Base-by-base conservation (phyloP, 2,797 vertebrate species). In the Sylvilagus floridanus region DNA sequence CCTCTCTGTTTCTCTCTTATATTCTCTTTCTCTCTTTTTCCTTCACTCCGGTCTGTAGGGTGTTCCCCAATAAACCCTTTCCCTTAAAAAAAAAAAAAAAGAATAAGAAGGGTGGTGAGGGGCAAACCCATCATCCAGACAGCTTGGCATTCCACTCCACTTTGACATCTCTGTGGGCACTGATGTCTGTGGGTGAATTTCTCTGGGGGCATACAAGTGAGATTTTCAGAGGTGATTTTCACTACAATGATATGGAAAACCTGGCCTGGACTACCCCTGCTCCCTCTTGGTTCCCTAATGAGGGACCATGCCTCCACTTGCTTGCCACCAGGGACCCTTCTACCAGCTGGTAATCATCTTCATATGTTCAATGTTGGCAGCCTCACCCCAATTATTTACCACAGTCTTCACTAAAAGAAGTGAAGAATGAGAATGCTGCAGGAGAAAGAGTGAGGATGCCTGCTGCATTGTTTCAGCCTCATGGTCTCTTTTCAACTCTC, bases 81-180 rank as follows among this genome's bases (percentile, higher is more conserved):
- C 35, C 35, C 35, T 35, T 35, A 35, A 35, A 35, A 35, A 35
- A 2, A 35, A 35, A 35, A 35, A 35, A 35, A 35, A 35, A 35
- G 35, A 19, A 5, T 1, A 9, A 10, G 2, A 1, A 16, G 0
- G 3, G 26, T 1, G 69, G 3, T 0, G 9, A 6, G 16, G 57
- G 6, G 8, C 21, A 35, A 47, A 21, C 8, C 4, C 28, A 32
- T 26, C 7, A 78, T 42, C 5, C 30, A 62, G 32, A 28, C 26
- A 11, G 30, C 16, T 47, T 72, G 21, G 14, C 9, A 66, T 7
- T 1, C 16, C 1, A 50, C 2, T 35, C 28, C 28, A 30, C 28
- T 35, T 16, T 22, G 57, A 13, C 37, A 16, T 63, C 16, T 52
- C 22, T 57, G 1, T 14, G 26, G 30, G 4, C 63, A 19, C 4